Conservation (phyloP, 2,113 vertebrate genomes). For the Sceloporus tristichus region DNA sequence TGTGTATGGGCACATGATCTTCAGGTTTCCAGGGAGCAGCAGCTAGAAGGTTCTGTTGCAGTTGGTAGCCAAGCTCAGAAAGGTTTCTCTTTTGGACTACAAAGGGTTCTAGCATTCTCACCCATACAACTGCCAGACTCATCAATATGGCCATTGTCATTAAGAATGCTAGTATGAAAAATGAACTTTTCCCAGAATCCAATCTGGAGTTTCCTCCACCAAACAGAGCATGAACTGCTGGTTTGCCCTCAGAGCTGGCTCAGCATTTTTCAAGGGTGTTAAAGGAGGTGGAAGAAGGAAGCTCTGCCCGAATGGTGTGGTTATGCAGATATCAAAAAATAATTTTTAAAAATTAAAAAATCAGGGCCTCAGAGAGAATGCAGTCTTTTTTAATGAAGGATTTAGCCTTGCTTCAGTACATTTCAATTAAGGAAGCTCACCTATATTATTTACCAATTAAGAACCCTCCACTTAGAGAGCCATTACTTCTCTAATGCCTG, state of each 20-base stretch:
- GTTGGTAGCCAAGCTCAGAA: too few species aligned
- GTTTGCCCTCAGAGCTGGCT: rapidly evolving
- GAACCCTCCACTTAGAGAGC: slow-evolving; percentile 22
- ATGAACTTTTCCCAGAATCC: too few species aligned
- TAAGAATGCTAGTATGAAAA: too few species aligned
- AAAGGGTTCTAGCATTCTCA: too few species aligned
- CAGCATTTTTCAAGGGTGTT: neutral
- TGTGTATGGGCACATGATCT: too few species aligned
- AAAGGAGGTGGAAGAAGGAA: neutral
- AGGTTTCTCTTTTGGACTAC: too few species aligned
- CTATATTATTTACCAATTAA: slow-evolving; percentile 61
- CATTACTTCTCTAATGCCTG: neutral
- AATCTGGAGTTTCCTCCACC: too few species aligned
- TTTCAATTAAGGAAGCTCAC: slow-evolving; percentile 68
- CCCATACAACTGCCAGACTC: too few species aligned
- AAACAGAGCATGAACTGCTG: neutral
- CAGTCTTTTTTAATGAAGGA: slow-evolving; percentile 42
- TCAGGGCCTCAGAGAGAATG: slow-evolving; percentile 19
- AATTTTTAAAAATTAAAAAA: neutral
- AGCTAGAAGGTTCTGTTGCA: too few species aligned
- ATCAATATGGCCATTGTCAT: too few species aligned
- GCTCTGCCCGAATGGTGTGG: neutral
- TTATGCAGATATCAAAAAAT: neutral
- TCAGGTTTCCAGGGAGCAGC: too few species aligned
- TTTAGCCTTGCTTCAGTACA: slow-evolving; percentile 56